Base-by-base conservation (phyloP, 2,888 invertebrate genomes). In the Andrena haemorrhoa region DNA sequence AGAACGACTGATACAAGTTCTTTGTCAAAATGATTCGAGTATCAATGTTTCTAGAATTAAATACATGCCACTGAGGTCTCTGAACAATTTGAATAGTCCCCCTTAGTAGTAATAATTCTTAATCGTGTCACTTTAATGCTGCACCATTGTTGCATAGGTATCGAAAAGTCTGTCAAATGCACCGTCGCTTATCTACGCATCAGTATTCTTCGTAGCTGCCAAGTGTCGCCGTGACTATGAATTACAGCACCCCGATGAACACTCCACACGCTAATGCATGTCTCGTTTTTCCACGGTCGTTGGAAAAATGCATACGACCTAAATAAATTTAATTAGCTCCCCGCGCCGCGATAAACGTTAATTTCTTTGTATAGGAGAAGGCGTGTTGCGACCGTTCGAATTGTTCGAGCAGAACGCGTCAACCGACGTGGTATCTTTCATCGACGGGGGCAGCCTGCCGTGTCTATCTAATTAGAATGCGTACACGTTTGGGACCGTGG, bases 381-480 rank as follows among this genome's bases (percentile, higher is more conserved):
- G 61, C 53, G 51, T 68, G 71, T 26, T 58, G 16, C 10, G 2
- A 35, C 33, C 23, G 26, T 66, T 68, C 66, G 66, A 77, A 80
- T 73, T 49, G 68, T 49, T 47, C 66, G 72, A 68, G 71, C 73
- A 58, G 63, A 73, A 72, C 69, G 61, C 77, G 76, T 75, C 77
- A 78, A 82, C 75, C 72, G 75, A 20, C 71, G 65, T 41, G 70
- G 53, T 83, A 78, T 81, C 83, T 83, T 61, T 78, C 69, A 83
- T 81, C 80, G 80, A 63, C 58, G 73, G 29, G 56, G 51, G 65
- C 71, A 75, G 33, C 72, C 75, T 77, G 53, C 65, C 85, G 74
- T 68, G 71, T 75, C 80, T 31, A 70, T 64, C 73, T 85, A 85
- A 86, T 85, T 83, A 86, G 75, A 83, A 75, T 69, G 64, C 79